Evolutionary conservation across 1,140 invertebrate genomes (phyloP).

Genomic region (Drosophila ohnishii): DNA sequence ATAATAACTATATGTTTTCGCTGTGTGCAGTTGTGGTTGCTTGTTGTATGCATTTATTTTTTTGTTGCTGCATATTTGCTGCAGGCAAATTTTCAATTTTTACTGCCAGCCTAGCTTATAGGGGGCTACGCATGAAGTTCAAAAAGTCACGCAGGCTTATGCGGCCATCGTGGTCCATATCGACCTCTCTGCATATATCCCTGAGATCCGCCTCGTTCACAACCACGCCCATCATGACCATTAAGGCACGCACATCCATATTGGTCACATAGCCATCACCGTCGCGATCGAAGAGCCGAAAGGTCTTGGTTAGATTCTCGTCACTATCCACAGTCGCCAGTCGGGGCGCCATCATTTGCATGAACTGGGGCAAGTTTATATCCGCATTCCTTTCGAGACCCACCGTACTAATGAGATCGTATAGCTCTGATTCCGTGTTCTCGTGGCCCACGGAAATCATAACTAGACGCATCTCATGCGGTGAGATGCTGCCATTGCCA

Average conservation of each 20-base stretch:
- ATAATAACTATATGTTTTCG: conserved; percentile 3
- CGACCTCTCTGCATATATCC: conserved; percentile 28
- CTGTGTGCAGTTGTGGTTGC: too few species aligned
- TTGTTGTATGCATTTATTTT: neutral
- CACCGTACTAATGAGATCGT: conserved; percentile 35
- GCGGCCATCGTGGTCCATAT: conserved; percentile 1
- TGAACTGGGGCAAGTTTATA: conserved; percentile 11
- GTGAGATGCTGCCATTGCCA: conserved; percentile 7
- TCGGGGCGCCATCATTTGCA: conserved; percentile 20
- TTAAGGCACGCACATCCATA: conserved; percentile 35
- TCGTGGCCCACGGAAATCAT: conserved; percentile 26
- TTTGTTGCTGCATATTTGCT: conserved; percentile 41
- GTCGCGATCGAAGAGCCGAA: conserved; percentile 36
- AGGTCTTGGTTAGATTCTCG: conserved; percentile 24
- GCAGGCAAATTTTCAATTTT: conserved; percentile 55
- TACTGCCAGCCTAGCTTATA: conserved; percentile 27
- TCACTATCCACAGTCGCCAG: conserved; percentile 22
- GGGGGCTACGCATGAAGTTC: conserved; percentile 28
- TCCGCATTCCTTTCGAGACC: neutral
- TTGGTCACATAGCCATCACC: conserved; percentile 20
- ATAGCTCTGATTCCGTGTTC: conserved; percentile 54
- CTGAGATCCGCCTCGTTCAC: conserved; percentile 30
- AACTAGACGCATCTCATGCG: conserved; percentile 24
- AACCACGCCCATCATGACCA: conserved; percentile 29
- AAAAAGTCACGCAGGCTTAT: conserved; percentile 42